Evolutionary conservation across 2,113 vertebrate species (phyloP), one percentile per base, ranked within the genome.

Genomic region (Jacana jacana): DNA sequence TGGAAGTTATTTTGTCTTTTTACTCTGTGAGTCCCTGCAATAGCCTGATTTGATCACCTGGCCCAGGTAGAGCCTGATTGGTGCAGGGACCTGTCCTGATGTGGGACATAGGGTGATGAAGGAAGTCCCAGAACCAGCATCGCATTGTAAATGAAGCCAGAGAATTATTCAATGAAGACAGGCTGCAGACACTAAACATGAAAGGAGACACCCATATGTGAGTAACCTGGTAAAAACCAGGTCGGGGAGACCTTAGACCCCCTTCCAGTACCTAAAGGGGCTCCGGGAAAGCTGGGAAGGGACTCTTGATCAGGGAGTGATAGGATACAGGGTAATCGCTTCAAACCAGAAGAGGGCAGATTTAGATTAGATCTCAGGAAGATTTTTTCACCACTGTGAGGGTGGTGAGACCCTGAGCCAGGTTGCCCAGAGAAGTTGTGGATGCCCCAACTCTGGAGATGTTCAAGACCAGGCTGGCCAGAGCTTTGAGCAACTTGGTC

Each of bases 151-250:
- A 60, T 10, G 30, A 65, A 81, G 60, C 33, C 7, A 7, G 57
- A 63, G 42, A 70, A 7, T 24, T 17, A 17, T 5, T 40, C 2
- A 14, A 3, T 7, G n/a, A 46, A 81, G 46, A 44, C 44, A 42
- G 61, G 22, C 10, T 86, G 33, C 2, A 0, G 61, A 27, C 23
- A 27, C 4, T 11, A 28, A 19, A 52, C 0, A 2, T 3, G 8
- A 75, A n/a, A 81, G n/a, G 30, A 55, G 76, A 70, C 16, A 37
- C 4, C 4, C 48, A n/a, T 2, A 4, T 17, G 58, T 37, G 60
- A 96, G 69, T 65, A 73, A 57, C 12, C n/a, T 40, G 60, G 20
- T 68, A 37, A 57, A 63, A 54, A 89, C 55, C 8, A 39, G 25
- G 15, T 63, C 3, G 5, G 35, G 35, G 60, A 63, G 7, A 39